Conservation (phyloP, 2,888 invertebrate species). For the Caenorhabditis auriculariae region DNA sequence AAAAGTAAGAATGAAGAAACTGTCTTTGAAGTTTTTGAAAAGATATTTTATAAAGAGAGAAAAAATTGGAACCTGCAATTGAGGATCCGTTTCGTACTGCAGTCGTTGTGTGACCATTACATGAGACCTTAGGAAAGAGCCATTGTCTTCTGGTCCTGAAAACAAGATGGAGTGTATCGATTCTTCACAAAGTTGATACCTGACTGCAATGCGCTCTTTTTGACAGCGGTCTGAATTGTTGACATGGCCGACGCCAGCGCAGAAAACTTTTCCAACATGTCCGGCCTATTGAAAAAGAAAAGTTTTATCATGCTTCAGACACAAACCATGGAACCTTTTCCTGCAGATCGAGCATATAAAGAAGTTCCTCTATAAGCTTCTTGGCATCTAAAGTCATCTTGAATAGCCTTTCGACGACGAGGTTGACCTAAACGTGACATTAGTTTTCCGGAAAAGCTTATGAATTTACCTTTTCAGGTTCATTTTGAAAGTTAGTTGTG, state of each 20-base stretch:
- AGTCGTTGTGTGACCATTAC: constrained; percentile 51
- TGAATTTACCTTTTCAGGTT: constrained; percentile 20
- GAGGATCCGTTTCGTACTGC: constrained; percentile 45
- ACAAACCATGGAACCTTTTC: constrained; percentile 43
- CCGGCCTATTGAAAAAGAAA: too few species aligned
- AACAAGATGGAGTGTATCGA: neutral
- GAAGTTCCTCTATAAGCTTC: constrained; percentile 38
- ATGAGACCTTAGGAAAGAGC: constrained; percentile 43
- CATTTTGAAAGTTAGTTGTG: constrained; percentile 18
- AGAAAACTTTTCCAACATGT: constrained; percentile 53
- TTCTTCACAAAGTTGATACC: constrained; percentile 3
- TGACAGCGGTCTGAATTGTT: constrained; percentile 39
- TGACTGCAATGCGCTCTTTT: constrained; percentile 31
- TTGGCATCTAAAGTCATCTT: constrained; percentile 38
- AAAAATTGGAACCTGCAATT: constrained; percentile 24
- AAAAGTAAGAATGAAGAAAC: neutral
- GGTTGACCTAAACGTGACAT: constrained; percentile 6
- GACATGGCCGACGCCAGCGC: constrained; percentile 46
- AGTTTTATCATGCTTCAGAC: neutral
- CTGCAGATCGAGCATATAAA: constrained; percentile 41
- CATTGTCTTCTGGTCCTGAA: constrained; percentile 42
- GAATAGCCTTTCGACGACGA: constrained; percentile 27
- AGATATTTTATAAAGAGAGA: neutral
- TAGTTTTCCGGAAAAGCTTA: neutral
- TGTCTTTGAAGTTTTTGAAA: neutral